These are phyloP conservation scores for Rhizoglyphus robini DNA, from an alignment of 1,140 invertebrate species.

Conservation along the genomic window DNA sequence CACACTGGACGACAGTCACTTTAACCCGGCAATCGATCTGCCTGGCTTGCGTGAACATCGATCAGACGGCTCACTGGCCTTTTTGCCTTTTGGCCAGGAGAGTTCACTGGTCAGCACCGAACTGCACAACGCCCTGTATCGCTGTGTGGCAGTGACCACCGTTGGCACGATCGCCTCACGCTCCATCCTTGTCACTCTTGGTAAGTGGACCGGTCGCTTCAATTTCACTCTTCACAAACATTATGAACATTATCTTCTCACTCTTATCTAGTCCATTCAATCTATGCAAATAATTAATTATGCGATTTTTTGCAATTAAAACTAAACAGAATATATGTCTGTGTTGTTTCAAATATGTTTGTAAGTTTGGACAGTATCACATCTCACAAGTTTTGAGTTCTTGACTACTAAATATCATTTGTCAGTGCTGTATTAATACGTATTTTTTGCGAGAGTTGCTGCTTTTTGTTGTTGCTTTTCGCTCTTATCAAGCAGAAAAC, in stretches of 20 bases:
- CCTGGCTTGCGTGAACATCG: neutral
- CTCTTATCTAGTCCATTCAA: no score
- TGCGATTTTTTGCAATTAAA: no score
- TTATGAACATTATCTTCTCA: neutral
- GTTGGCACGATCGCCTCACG: neutral
- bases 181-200: slow-evolving; percentile 10
- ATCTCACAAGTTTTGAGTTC: no score
- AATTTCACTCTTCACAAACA: neutral
- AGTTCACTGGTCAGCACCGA: neutral
- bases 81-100: neutral
- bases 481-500: slow-evolving; percentile 15
- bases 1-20: neutral
- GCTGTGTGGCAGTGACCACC: neutral
- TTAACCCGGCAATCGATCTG: neutral
- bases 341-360: no score
- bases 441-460: no score
- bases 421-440: no score
- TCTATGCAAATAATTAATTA: no score
- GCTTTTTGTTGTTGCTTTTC: no score
- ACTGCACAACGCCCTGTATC: slow-evolving; percentile 6
- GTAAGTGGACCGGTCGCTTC: no score
- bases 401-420: no score
- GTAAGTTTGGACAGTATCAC: no score
- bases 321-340: no score
- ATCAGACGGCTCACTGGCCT: slow-evolving; percentile 10